phyloP scores from a whole-genome alignment of 2,888 invertebrate species.

The Xanthorhoe designata region DNA sequence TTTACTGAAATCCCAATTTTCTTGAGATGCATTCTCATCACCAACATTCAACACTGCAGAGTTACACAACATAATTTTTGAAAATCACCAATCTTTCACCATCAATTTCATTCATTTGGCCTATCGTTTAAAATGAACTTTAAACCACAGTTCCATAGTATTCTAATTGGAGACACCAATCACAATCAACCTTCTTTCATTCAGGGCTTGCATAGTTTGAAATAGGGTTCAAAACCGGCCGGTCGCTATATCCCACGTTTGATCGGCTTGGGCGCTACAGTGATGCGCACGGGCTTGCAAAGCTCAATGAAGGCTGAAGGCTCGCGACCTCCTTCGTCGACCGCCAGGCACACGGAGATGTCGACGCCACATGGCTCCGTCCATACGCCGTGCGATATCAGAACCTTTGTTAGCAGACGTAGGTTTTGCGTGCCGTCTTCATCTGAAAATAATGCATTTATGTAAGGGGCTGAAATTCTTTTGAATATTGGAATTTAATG shows the following conservation, averaged over 20 bases:
- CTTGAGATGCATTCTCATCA: too few relatives aligned
- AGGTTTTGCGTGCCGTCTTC: constrained; percentile 85
- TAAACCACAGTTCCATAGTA: not conserved
- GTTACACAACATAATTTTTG: too few relatives aligned
- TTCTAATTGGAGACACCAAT: not conserved
- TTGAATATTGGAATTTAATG: too few relatives aligned
- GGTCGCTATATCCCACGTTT: constrained; percentile 88
- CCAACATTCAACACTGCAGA: too few relatives aligned
- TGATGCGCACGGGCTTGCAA: constrained; percentile 94
- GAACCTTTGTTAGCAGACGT: constrained; percentile 93
- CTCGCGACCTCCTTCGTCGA: constrained; percentile 82
- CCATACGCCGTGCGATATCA: constrained; percentile 97
- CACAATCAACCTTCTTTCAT: not conserved
- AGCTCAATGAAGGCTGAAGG: constrained; percentile 88
- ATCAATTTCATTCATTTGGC: too few relatives aligned
- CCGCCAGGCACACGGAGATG: constrained; percentile 92
- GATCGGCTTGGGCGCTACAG: constrained; percentile 95
- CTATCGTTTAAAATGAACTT: too few relatives aligned
- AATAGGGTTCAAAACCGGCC: constrained; percentile 17
- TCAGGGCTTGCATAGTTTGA: not conserved
- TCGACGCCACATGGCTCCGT: constrained; percentile 96
- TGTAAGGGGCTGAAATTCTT: too few relatives aligned
- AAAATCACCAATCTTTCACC: too few relatives aligned
- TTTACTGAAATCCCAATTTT: too few relatives aligned
- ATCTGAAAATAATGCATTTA: constrained; percentile 59